These are phyloP conservation scores for Asbolus verrucosus DNA, from an alignment of 1,140 invertebrate species.

Conservation along the genomic window DNA sequence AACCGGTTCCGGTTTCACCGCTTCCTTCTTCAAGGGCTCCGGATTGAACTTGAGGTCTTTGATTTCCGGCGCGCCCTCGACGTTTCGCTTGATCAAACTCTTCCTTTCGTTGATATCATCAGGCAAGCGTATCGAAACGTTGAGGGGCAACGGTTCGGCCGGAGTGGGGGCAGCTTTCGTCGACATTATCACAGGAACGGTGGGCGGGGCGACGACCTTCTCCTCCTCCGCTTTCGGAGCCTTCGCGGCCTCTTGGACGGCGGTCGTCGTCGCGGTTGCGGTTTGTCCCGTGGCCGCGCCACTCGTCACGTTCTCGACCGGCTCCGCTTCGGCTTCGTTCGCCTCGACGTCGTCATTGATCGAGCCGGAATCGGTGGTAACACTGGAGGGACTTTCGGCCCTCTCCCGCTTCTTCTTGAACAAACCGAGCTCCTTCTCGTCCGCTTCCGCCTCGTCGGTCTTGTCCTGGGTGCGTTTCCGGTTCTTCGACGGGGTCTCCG, in stretches of 20 bases:
- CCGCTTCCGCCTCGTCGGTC: slow-evolving; percentile 67
- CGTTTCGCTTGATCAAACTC: slow-evolving; percentile 63
- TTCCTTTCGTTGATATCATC: slow-evolving; percentile 64
- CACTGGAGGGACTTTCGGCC: slow-evolving; percentile 80
- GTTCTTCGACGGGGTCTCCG: slow-evolving; percentile 77
- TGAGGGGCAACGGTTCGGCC: slow-evolving; percentile 57
- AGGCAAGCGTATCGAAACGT: slow-evolving; percentile 63
- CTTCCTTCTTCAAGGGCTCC: slow-evolving; percentile 62
- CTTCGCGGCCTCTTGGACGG: slow-evolving; percentile 4
- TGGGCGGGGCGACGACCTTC: slow-evolving; percentile 36
- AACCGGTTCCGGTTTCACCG: slow-evolving; percentile 63
- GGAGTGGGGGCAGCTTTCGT: slow-evolving; percentile 48
- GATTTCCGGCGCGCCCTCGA: slow-evolving; percentile 44
- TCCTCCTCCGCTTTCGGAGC: slow-evolving; percentile 27
- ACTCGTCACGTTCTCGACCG: slow-evolving; percentile 65
- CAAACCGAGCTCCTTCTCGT: slow-evolving; percentile 74
- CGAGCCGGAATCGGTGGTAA: slow-evolving; percentile 84
- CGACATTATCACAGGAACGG: slow-evolving; percentile 57
- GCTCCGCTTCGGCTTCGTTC: slow-evolving; percentile 71
- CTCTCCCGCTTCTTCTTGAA: slow-evolving; percentile 80
- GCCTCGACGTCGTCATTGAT: slow-evolving; percentile 81
- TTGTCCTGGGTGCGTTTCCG: slow-evolving; percentile 77
- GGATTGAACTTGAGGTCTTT: slow-evolving; percentile 54
- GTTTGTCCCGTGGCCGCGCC: slow-evolving; percentile 65
- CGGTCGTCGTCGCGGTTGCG: slow-evolving; percentile 37